phyloP scores from a whole-genome alignment of 2,113 vertebrate species.

The Triplophysa dalaica region DNA sequence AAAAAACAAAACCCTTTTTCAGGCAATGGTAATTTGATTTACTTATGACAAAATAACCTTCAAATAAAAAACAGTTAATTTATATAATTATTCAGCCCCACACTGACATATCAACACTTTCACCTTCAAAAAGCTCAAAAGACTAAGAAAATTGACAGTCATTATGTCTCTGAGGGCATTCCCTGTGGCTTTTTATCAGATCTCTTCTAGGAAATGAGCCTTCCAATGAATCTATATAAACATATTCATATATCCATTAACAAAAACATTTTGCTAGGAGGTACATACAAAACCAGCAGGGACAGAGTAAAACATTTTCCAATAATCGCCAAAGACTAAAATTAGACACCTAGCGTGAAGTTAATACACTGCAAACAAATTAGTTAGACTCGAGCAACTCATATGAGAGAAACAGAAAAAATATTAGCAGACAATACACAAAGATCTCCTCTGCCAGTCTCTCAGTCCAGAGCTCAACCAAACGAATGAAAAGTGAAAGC shows the following conservation, averaged over 20 bases:
- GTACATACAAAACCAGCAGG: not conserved
- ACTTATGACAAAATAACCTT: not conserved
- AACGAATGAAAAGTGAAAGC: too few species aligned
- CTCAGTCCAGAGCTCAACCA: too few species aligned
- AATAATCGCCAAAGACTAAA: not conserved
- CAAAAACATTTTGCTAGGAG: not conserved
- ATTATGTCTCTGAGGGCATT: conserved; percentile 23
- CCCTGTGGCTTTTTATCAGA: conserved; percentile 10
- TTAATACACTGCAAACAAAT: too few species aligned
- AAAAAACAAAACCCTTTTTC: not conserved
- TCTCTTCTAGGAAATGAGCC: conserved; percentile 1
- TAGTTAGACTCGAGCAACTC: too few species aligned
- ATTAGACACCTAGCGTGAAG: not conserved
- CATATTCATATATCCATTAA: conserved; percentile 4
- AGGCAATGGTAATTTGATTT: not conserved
- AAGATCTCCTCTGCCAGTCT: too few species aligned
- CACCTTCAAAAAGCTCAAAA: not conserved
- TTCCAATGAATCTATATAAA: not conserved
- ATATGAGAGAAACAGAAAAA: too few species aligned
- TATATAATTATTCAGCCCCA: not conserved
- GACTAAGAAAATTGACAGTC: conserved; percentile 3
- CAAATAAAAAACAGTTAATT: not conserved
- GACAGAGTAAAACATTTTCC: not conserved
- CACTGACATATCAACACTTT: conserved; percentile 14
- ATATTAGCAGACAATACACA: too few species aligned